Evolutionary conservation across 2,113 vertebrate species (phyloP).

Genomic region (Notiomystis cincta): DNA sequence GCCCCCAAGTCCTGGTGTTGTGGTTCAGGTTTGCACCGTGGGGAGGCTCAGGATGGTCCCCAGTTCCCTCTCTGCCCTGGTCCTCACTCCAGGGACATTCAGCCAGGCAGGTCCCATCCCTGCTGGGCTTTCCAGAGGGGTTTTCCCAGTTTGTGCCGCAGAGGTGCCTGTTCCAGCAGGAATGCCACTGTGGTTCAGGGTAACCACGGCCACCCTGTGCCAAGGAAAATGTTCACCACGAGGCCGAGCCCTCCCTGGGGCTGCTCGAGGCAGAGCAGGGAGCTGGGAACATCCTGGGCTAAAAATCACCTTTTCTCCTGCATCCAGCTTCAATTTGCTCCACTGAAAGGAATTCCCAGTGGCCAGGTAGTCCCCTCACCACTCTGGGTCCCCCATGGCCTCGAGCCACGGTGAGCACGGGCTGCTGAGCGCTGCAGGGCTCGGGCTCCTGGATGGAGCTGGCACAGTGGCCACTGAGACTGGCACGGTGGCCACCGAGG

Average conservation of each 20-base stretch:
- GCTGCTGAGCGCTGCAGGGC: background rate
- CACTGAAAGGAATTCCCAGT: fast-evolving
- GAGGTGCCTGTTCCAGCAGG: background rate
- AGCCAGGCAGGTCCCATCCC: background rate
- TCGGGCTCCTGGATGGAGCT: background rate
- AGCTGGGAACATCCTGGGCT: background rate
- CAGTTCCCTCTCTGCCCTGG: fast-evolving
- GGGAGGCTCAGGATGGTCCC: background rate
- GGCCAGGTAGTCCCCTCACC: background rate
- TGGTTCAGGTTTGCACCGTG: fast-evolving
- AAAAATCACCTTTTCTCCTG: background rate
- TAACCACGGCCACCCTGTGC: fast-evolving
- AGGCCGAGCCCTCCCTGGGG: fast-evolving
- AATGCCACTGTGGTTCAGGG: fast-evolving
- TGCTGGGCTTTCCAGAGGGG: fast-evolving
- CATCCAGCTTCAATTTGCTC: background rate
- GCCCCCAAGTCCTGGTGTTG: fast-evolving
- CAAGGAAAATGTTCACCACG: fast-evolving
- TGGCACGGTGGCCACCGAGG: background rate
- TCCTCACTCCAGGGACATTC: background rate
- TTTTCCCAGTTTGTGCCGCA: fast-evolving
- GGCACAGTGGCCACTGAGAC: background rate
- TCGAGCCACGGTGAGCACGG: fast-evolving
- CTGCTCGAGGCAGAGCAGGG: background rate
- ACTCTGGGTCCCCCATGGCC: fast-evolving